Evolutionary conservation across 2,888 invertebrate species (phyloP), one percentile per base, ranked within the genome.

Genomic region (Dasypolia templi): DNA sequence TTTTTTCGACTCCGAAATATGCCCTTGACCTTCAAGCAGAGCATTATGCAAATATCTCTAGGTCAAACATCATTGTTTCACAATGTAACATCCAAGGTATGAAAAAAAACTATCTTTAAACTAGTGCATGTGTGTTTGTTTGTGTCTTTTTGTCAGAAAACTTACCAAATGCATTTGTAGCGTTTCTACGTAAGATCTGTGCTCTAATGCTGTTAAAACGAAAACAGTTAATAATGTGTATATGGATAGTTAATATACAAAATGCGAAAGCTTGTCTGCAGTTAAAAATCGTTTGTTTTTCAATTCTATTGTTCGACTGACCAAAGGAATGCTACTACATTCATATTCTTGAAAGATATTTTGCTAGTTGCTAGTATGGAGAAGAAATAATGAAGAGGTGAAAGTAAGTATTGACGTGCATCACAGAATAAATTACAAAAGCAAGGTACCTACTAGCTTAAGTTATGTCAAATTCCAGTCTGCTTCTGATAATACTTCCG

Each of bases 1-100:
- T 49, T 72, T 71, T 68, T 62, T 61, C 77, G n/a, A 58, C 42
- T 14, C 39, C 42, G 26, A 58, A 65, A 70, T 63, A 29, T 39
- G 51, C 42, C 77, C 70, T 61, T 74, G 70, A 74, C 73, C 81
- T 77, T 77, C 78, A 55, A n/a, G 3, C 49, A 51, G n/a, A 53
- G 46, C 35, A 71, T 69, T 72, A 81, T 74, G 71, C 68, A 74
- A 68, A 77, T 61, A 35, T 65, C 29, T 65, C 73, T 81, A 81
- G 82, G 65, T 66, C 74, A 69, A 51, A 46, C 29, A 12, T 63
- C 22, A 63, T 81, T 81, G 44, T 67, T 70, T 53, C 5, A 32
- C 3, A n/a, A 58, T 44, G 4, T n/a, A n/a, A n/a, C n/a, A 76
- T 69, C 51, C 58, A 51, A 75, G 56, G 44, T 51, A 59, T 14